phyloP scores from a whole-genome alignment of 2,113 vertebrate genomes.

The Oxygymnocypris stewartii region DNA sequence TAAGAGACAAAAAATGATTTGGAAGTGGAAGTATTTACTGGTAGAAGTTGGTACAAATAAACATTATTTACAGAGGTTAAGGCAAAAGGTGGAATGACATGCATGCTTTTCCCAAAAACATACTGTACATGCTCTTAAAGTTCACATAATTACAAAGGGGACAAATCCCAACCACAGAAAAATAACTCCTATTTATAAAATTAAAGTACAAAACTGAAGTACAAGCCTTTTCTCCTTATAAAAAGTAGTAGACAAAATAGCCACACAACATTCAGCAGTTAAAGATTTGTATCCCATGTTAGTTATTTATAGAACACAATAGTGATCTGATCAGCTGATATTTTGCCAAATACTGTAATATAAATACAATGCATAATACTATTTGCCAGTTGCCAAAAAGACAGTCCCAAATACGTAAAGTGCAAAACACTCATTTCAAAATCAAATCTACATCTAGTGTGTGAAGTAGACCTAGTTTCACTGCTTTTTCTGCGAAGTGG shows the following conservation, averaged over 20 bases:
- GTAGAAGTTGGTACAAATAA: conserved; percentile 69
- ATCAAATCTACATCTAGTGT: conserved; percentile 7
- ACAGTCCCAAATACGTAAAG: conserved; percentile 55
- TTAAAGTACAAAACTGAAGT: conserved; percentile 72
- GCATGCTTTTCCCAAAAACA: conserved; percentile 72
- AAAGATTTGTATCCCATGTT: conserved; percentile 57
- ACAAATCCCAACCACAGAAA: conserved; percentile 71
- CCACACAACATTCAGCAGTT: conserved; percentile 71
- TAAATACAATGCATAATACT: conserved; percentile 18
- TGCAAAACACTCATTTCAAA: conserved; percentile 45
- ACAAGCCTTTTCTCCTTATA: conserved; percentile 65
- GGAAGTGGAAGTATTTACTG: conserved; percentile 76
- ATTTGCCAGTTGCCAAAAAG: conserved; percentile 67
- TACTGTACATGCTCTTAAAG: conserved; percentile 62
- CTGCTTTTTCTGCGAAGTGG: not conserved
- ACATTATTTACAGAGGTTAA: conserved; percentile 77
- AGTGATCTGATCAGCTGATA: not conserved
- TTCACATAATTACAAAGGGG: conserved; percentile 76
- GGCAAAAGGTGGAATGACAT: conserved; percentile 61
- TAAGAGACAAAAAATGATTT: conserved; percentile 54
- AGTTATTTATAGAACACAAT: conserved; percentile 23
- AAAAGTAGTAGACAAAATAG: conserved; percentile 59
- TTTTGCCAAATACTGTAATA: conserved; percentile 20
- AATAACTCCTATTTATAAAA: conserved; percentile 73
- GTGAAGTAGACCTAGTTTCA: not conserved